phyloP scores from a whole-genome alignment of 2,113 vertebrate species.

The Leptobrachium ailaonicum region DNA sequence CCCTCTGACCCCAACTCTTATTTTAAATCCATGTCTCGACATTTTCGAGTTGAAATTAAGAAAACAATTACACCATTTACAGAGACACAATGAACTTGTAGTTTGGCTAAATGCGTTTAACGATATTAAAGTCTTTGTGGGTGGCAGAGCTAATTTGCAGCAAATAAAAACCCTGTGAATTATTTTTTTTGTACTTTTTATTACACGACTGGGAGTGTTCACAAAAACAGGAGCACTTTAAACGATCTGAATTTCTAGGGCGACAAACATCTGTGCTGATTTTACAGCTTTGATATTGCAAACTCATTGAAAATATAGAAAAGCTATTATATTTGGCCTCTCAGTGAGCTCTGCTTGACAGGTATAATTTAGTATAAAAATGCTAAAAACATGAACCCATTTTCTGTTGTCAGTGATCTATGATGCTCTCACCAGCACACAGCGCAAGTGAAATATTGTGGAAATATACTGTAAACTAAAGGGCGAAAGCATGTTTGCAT shows the following conservation, averaged over 20 bases:
- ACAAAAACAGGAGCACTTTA: constrained; percentile 9
- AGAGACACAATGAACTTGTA: no score
- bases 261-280: constrained; percentile 45
- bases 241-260: constrained; percentile 22
- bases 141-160: no score
- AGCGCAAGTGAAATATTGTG: constrained; percentile 16
- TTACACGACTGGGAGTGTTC: not conserved
- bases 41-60: no score
- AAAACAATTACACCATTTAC: no score
- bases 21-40: no score
- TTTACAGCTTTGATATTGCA: constrained; percentile 46
- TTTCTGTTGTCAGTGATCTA: constrained; percentile 48
- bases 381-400: constrained; percentile 48
- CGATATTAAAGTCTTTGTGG: no score
- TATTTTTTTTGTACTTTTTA: no score
- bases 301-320: constrained; percentile 47
- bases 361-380: constrained; percentile 50
- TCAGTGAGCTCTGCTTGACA: constrained; percentile 37
- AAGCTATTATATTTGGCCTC: constrained; percentile 49
- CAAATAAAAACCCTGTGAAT: no score
- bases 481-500: not conserved
- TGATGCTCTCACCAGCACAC: constrained; percentile 14
- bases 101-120: no score
- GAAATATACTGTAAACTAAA: constrained; percentile 18
- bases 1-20: no score